Evolutionary conservation across 2,797 vertebrate species (phyloP).

Genomic region (Anas bernieri): DNA sequence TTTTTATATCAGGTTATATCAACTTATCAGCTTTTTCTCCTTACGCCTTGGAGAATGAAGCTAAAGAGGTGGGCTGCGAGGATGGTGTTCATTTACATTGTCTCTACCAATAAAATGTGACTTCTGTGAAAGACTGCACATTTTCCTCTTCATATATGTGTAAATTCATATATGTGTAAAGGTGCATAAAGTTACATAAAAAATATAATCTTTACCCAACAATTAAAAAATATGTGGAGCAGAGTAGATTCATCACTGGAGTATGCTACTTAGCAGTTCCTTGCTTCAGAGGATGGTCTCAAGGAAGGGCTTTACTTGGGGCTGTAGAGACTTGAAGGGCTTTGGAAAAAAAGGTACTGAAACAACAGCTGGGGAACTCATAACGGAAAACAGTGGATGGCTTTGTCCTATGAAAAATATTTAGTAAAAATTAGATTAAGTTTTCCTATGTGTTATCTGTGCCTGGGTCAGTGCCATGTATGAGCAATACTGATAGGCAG

Average conservation of each 20-base stretch:
- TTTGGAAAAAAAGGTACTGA: not conserved
- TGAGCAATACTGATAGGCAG: not conserved
- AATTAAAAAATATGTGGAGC: not conserved
- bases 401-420: not conserved
- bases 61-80: not conserved
- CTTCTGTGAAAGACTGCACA: not conserved
- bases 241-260: not conserved
- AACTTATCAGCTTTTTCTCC: not conserved
- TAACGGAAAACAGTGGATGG: not conserved
- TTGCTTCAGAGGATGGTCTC: not conserved
- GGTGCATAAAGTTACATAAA: not conserved
- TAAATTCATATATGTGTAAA: not conserved
- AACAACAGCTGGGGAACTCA: not conserved
- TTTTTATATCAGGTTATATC: conserved; percentile 9
- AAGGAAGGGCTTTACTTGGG: not conserved
- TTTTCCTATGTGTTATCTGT: not conserved
- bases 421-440: not conserved
- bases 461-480: not conserved
- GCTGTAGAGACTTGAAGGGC: not conserved
- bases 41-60: not conserved
- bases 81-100: not conserved
- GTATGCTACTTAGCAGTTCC: not conserved
- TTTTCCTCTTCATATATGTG: not conserved
- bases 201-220: not conserved
- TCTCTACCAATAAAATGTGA: not conserved